Evolutionary conservation across 2,113 vertebrate species (phyloP).

Genomic region (Athene noctua): DNA sequence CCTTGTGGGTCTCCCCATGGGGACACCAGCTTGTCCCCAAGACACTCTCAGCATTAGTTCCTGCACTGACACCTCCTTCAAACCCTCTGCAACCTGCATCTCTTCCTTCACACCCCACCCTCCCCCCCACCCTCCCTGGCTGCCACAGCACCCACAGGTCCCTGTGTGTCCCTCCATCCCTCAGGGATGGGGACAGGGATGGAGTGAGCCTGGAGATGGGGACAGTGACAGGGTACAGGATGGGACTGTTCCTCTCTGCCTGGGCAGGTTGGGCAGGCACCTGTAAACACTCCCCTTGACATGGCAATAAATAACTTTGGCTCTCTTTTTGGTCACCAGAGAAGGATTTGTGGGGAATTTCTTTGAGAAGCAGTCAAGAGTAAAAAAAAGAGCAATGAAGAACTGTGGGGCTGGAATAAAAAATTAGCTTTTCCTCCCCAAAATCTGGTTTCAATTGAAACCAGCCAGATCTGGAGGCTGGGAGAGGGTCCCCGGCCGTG

Average conservation of each 20-base stretch:
- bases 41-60: background rate
- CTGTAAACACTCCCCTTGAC: background rate
- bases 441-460: background rate
- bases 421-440: background rate
- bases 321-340: background rate
- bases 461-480: background rate
- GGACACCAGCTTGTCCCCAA: fast-evolving
- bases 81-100: constrained; percentile 17
- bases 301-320: constrained; percentile 42
- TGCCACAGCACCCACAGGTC: fast-evolving
- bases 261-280: background rate
- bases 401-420: background rate
- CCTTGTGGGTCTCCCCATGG: background rate
- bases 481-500: background rate
- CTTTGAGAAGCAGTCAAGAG: background rate
- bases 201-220: background rate
- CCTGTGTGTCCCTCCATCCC: background rate
- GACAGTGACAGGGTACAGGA: background rate
- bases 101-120: background rate
- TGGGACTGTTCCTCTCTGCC: background rate
- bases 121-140: background rate
- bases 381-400: background rate
- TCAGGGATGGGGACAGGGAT: background rate
- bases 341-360: background rate
- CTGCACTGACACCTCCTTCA: background rate